phyloP scores from a whole-genome alignment of 2,113 vertebrate genomes.

The Craseonycteris thonglongyai region DNA sequence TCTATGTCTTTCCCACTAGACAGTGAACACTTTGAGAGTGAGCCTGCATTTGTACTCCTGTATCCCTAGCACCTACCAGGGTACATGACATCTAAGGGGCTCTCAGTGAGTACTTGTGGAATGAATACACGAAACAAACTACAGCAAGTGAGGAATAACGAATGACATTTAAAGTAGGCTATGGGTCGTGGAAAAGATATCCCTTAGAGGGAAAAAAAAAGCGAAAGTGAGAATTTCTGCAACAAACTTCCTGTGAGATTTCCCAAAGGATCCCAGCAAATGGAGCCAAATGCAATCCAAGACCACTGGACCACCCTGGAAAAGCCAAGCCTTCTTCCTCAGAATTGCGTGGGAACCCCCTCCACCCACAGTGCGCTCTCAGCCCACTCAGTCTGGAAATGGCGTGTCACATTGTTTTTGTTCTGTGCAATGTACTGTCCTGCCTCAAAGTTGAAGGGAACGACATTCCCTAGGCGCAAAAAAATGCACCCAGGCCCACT shows the following conservation, averaged over 20 bases:
- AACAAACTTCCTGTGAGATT: constrained; percentile 9
- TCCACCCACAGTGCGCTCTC: not conserved
- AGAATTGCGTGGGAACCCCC: constrained; percentile 16
- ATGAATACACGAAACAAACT: not conserved
- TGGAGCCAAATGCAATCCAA: constrained; percentile 1
- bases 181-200: not conserved
- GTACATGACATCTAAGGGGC: not conserved
- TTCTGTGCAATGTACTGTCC: constrained; percentile 29
- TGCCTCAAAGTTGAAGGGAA: constrained; percentile 29
- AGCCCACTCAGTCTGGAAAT: constrained; percentile 51
- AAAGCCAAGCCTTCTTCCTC: constrained; percentile 44
- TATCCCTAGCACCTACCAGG: not conserved
- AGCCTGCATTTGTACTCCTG: not conserved
- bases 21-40: not conserved
- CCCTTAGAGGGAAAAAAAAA: not conserved
- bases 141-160: not conserved
- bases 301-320: constrained; percentile 61
- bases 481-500: constrained; percentile 48
- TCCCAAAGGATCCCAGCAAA: constrained; percentile 29
- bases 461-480: constrained; percentile 49
- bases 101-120: not conserved
- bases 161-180: not conserved
- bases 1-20: not conserved
- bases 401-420: constrained; percentile 57
- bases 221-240: constrained; percentile 10